Evolutionary conservation across 2,113 vertebrate genomes (phyloP).

Genomic region (Cairina moschata): DNA sequence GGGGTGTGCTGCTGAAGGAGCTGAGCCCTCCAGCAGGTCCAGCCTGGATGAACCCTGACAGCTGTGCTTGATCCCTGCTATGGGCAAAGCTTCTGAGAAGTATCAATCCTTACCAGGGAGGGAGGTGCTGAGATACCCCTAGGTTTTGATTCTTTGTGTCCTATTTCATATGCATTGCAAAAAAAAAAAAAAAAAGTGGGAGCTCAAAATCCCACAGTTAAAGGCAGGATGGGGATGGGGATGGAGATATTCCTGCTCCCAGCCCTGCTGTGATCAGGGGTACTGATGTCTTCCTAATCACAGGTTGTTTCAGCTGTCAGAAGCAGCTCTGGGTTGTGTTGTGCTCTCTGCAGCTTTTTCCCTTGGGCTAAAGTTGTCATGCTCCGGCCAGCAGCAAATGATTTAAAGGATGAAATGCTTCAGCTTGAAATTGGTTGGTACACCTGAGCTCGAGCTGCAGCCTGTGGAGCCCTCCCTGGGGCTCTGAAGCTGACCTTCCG

Average conservation of each 20-base stretch:
- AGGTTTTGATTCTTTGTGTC: background rate
- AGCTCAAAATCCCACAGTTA: background rate
- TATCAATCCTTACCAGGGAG: background rate
- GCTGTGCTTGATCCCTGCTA: background rate
- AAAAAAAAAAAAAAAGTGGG: background rate
- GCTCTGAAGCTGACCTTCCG: background rate
- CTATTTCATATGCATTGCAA: fast-evolving
- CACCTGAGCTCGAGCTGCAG: background rate
- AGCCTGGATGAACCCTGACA: background rate
- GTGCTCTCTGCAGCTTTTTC: background rate
- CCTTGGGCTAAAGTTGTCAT: background rate
- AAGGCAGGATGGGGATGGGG: background rate
- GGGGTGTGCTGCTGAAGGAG: background rate
- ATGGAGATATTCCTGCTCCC: background rate
- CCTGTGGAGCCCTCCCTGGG: background rate
- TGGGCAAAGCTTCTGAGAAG: background rate
- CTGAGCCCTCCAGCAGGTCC: background rate
- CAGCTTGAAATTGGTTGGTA: fast-evolving
- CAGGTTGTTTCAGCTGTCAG: background rate
- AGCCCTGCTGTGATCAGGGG: background rate
- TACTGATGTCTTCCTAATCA: background rate
- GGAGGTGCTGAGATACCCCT: background rate
- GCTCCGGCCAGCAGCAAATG: background rate
- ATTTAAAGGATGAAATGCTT: background rate
- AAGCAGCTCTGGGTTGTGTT: background rate